These are phyloP conservation scores for Drosophila neonasuta DNA, from an alignment of 2,888 invertebrate species.

Conservation along the genomic window DNA sequence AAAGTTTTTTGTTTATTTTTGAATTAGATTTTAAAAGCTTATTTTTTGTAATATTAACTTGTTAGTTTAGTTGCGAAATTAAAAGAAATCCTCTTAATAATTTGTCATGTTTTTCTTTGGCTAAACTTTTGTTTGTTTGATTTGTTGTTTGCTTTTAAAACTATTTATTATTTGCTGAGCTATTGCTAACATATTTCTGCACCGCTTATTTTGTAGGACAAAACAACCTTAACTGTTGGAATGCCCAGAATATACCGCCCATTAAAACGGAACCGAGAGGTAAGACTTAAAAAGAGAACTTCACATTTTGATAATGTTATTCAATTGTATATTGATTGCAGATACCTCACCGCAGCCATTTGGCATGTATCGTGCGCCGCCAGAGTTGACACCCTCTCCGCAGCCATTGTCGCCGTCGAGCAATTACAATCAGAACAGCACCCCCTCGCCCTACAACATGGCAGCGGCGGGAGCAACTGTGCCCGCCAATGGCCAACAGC, in stretches of 20 bases:
- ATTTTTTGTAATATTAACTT: constrained; percentile 1
- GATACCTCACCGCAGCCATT: constrained; percentile 81
- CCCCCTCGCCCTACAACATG: constrained; percentile 80
- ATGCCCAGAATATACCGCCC: constrained; percentile 76
- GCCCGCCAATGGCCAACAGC: constrained; percentile 58
- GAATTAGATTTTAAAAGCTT: no score
- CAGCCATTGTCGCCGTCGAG: constrained; percentile 81
- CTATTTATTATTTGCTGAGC: constrained; percentile 15
- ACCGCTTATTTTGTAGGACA: constrained; percentile 56
- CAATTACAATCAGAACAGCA: constrained; percentile 78
- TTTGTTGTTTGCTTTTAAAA: neutral
- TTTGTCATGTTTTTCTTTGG: no score
- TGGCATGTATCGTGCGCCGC: constrained; percentile 74
- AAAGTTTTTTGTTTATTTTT: no score
- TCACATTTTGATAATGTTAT: neutral
- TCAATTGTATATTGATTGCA: constrained; percentile 29
- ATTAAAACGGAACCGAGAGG: constrained; percentile 82
- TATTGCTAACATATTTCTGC: constrained; percentile 39
- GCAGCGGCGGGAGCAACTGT: constrained; percentile 47
- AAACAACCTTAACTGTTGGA: constrained; percentile 75
- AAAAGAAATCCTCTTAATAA: no score
- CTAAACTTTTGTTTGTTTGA: neutral
- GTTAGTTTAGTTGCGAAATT: neutral
- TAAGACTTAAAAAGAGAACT: constrained; percentile 43
- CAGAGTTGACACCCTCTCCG: constrained; percentile 81